phyloP scores from a whole-genome alignment of 53 echinoderm and acorn worm genomes.

The Holothuria scabra region DNA sequence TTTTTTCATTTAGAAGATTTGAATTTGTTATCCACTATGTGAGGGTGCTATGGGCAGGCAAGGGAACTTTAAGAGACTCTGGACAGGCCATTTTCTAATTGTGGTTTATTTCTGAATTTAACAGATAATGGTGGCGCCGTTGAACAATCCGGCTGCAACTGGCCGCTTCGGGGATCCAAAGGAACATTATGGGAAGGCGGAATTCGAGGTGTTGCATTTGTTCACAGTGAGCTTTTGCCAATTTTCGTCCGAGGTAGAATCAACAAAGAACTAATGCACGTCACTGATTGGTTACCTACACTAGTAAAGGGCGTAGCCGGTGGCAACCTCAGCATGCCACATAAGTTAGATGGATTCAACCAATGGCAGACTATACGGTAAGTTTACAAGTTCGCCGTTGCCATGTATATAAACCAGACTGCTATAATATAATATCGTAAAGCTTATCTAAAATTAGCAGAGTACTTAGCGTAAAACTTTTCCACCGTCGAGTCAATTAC shows the following conservation, averaged over 20 bases:
- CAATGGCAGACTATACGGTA: constrained; percentile 26
- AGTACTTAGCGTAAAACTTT: too few relatives aligned
- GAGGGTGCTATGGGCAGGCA: too few relatives aligned
- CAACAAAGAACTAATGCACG: constrained; percentile 33
- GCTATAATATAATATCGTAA: too few relatives aligned
- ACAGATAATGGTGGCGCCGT: constrained; percentile 42
- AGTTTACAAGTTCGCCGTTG: too few relatives aligned
- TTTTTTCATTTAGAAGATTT: too few relatives aligned
- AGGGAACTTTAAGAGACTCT: too few relatives aligned
- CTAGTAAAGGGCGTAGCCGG: constrained; percentile 42
- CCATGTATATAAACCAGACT: too few relatives aligned
- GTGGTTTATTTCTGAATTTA: too few relatives aligned
- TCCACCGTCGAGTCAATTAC: too few relatives aligned
- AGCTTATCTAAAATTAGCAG: too few relatives aligned
- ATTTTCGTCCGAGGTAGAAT: constrained; percentile 18
- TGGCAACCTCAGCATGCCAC: constrained; percentile 21
- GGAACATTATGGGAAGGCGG: constrained; percentile 45
- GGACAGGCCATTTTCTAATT: too few relatives aligned
- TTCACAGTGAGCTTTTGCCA: constrained; percentile 37
- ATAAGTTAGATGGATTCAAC: constrained; percentile 37
- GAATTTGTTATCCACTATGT: too few relatives aligned
- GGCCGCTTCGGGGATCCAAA: constrained; percentile 46
- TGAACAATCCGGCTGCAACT: constrained; percentile 9
- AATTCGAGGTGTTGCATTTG: constrained; percentile 31
- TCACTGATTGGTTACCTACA: constrained; percentile 47